phyloP scores from a whole-genome alignment of 2,113 vertebrate genomes.

The Lophius piscatorius region DNA sequence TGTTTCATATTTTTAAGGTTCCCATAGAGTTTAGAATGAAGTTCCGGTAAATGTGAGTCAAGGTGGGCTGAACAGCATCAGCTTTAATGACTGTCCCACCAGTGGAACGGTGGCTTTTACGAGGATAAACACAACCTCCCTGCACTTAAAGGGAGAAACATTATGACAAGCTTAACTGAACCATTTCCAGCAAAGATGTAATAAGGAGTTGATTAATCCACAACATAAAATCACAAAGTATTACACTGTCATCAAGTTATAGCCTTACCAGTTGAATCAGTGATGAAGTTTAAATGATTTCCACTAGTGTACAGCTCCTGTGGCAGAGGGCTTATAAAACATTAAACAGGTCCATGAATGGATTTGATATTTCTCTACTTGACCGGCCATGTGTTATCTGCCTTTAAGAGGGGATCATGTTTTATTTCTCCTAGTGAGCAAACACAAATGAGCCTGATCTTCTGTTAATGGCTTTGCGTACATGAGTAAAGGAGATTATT shows the following conservation, averaged over 20 bases:
- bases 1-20: background rate
- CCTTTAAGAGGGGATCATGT: conserved; percentile 64
- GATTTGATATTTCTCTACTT: background rate
- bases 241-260: background rate
- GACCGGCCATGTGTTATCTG: conserved; percentile 36
- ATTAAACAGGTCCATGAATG: conserved; percentile 4
- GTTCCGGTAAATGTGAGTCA: background rate
- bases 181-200: too few relatives aligned
- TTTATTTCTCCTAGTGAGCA: conserved; percentile 74
- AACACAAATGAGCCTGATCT: conserved; percentile 76
- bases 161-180: background rate
- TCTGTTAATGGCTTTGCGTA: conserved; percentile 61
- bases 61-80: background rate
- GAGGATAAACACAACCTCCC: background rate
- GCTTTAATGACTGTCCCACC: background rate
- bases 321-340: background rate
- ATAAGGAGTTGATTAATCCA: too few relatives aligned
- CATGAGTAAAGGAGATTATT: conserved; percentile 58
- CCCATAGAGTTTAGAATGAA: background rate
- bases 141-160: background rate
- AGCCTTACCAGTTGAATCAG: conserved; percentile 26
- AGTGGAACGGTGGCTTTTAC: background rate
- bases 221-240: too few relatives aligned
- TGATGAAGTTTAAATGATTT: conserved; percentile 7
- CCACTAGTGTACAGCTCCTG: background rate